Percentiles rank a stretch among this genome's conserved stretches.
Evolutionary conservation across 35 echinoderm and acorn worm genomes (phyloP).

Genomic region (Heliocidaris erythrogramma): DNA sequence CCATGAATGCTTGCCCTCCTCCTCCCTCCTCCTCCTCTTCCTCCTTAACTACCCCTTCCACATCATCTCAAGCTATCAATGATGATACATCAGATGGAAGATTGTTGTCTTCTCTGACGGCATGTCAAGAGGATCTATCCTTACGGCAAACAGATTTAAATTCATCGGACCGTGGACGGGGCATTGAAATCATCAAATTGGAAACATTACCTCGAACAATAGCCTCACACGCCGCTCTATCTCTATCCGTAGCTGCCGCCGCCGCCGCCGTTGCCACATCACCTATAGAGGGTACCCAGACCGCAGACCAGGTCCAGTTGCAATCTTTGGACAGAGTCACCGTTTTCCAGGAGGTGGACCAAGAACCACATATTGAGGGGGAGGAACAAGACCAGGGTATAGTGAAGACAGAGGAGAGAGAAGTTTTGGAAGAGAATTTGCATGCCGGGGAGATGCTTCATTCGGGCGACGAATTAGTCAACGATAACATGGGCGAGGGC

Average conservation of each 20-base stretch:
- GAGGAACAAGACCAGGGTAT: neutral
- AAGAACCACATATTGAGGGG: conserved; percentile 34
- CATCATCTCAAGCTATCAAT: neutral
- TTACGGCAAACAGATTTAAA: conserved; percentile 49
- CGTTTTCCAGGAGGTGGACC: neutral
- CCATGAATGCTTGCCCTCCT: neutral
- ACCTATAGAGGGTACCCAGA: neutral
- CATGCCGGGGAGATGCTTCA: conserved; percentile 21
- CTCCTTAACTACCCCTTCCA: neutral
- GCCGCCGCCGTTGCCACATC: neutral
- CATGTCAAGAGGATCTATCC: conserved; percentile 29
- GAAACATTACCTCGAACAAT: conserved; percentile 30
- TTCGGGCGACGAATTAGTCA: conserved; percentile 52
- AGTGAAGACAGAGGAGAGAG: conserved; percentile 14
- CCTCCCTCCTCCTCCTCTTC: neutral
- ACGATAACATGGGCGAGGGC: conserved; percentile 49
- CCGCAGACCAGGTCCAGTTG: neutral
- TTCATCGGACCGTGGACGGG: conserved; percentile 35
- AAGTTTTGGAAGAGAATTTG: conserved; percentile 17
- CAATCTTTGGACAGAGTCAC: conserved; percentile 52
- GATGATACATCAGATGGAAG: conserved; percentile 34
- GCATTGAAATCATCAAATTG: conserved; percentile 1
- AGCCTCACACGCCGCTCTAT: conserved; percentile 7
- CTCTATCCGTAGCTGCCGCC: neutral
- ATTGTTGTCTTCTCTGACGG: conserved; percentile 50